Evolutionary conservation across 2,113 vertebrate genomes (phyloP), one percentile per base, ranked within the genome.

Genomic region (Pygoscelis adeliae): DNA sequence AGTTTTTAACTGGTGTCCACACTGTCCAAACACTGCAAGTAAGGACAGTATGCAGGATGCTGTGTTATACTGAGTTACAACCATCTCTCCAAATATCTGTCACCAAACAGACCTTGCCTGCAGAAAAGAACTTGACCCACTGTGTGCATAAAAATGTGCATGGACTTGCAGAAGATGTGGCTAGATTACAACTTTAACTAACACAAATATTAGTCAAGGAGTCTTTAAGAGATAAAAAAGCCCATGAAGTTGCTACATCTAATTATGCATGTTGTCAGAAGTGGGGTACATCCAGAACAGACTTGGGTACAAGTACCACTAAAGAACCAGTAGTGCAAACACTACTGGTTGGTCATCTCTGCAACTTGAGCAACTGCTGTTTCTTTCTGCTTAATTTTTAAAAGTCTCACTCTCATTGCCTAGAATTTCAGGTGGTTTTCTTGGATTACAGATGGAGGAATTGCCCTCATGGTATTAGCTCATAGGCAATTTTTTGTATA

Each of bases 131-230:
- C 63, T 70, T 73, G 61, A 72, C 30, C n/a, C 22, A 34, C 8
- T 18, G 2, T 14, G 9, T 81, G 38, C 55, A 74, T 79, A 79
- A 88, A 65, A 90, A 71, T 61, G 63, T 50, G 63, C 40, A 59
- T 14, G 20, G 81, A 79, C 62, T 77, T 95, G 81, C 56, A 96
- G 46, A 87, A 91, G 46, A 81, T 65, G 32, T 0, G 5, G 82
- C 79, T 94, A 96, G 84, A 90, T 94, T 80, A 77, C 27, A 87
- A 32, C 9, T 79, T 79, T 44, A 91, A 74, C 56, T 85, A 71
- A 61, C 34, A 87, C 47, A 94, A 91, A 73, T 79, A 94, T 89
- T 96, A 85, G 40, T 72, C 70, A 95, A 87, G 30, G 34, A 90
- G 74, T 58, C 38, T 69, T 87, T 42, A 85, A 94, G 49, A 87